A percentile compares a stretch with the other conserved stretches of the same genome.
Evolutionary conservation across 2,113 vertebrate species (phyloP).

Genomic region (Neodontobutis hainanensis): DNA sequence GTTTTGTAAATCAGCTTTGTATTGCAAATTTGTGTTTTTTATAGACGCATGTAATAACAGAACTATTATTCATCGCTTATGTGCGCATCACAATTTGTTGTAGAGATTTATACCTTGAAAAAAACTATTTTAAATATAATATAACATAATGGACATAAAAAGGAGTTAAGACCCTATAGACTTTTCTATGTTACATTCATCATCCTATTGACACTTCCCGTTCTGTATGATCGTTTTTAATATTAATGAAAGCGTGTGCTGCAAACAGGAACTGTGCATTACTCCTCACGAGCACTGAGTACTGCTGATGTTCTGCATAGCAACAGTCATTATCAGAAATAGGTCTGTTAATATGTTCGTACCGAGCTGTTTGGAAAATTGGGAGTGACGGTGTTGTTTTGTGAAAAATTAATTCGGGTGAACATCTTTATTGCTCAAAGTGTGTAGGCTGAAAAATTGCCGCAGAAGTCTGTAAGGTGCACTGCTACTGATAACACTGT

Average conservation of each 20-base stretch:
- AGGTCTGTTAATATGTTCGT: slow-evolving; percentile 29
- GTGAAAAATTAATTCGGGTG: neutral
- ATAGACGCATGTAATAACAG: no score
- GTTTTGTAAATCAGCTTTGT: no score
- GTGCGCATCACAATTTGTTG: no score
- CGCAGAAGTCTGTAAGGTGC: neutral
- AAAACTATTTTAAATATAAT: neutral
- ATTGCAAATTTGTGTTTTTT: no score
- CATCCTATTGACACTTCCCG: slow-evolving; percentile 34
- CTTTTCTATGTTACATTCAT: slow-evolving; percentile 46
- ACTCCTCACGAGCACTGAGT: slow-evolving; percentile 51
- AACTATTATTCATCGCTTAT: no score
- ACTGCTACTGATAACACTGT: neutral
- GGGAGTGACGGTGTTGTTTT: neutral
- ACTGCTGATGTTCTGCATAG: slow-evolving; percentile 62
- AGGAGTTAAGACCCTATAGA: slow-evolving; percentile 8
- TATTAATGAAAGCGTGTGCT: slow-evolving; percentile 62
- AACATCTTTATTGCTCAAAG: neutral
- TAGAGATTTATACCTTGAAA: neutral
- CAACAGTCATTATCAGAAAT: slow-evolving; percentile 61
- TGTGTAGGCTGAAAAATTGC: slow-evolving; percentile 11
- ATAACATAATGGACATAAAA: neutral
- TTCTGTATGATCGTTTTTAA: slow-evolving; percentile 45
- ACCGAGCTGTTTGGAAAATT: slow-evolving; percentile 1
- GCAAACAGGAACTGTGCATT: slow-evolving; percentile 66